phyloP scores from a whole-genome alignment of 2,113 vertebrate species.

The Plotosus lineatus region DNA sequence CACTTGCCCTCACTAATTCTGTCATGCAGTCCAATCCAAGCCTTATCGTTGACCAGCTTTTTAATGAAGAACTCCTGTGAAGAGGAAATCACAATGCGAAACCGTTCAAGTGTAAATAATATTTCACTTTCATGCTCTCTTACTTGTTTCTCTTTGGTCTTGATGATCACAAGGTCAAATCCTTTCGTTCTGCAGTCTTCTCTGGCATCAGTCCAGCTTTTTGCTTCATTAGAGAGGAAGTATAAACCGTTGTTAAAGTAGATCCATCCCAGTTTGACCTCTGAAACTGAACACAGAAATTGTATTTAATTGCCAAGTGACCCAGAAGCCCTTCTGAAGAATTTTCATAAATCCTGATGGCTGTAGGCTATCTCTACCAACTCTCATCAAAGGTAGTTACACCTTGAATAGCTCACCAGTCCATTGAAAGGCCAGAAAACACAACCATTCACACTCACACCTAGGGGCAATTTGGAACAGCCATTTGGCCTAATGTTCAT shows the following conservation, averaged over 20 bases:
- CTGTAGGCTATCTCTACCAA: too few relatives aligned
- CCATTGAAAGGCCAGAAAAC: too few relatives aligned
- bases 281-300: background rate
- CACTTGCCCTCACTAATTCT: background rate
- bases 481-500: too few relatives aligned
- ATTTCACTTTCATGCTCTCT: background rate
- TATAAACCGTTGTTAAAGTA: background rate
- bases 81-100: background rate
- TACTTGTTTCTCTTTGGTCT: slow-evolving; percentile 19
- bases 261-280: background rate
- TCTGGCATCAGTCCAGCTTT: background rate
- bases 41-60: background rate
- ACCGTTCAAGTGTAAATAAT: background rate
- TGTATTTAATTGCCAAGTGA: too few relatives aligned
- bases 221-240: background rate
- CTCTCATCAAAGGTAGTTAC: too few relatives aligned
- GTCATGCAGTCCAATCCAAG: slow-evolving; percentile 19
- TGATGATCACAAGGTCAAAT: slow-evolving; percentile 4
- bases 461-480: too few relatives aligned
- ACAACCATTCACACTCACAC: too few relatives aligned
- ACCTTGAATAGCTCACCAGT: too few relatives aligned
- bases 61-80: slow-evolving; percentile 1
- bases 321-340: too few relatives aligned
- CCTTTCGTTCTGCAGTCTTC: background rate
- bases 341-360: too few relatives aligned